Percentiles rank a stretch among this genome's conserved stretches.
phyloP scores from a whole-genome alignment of 2,113 vertebrate genomes.

The Corythoichthys haematopterus region DNA sequence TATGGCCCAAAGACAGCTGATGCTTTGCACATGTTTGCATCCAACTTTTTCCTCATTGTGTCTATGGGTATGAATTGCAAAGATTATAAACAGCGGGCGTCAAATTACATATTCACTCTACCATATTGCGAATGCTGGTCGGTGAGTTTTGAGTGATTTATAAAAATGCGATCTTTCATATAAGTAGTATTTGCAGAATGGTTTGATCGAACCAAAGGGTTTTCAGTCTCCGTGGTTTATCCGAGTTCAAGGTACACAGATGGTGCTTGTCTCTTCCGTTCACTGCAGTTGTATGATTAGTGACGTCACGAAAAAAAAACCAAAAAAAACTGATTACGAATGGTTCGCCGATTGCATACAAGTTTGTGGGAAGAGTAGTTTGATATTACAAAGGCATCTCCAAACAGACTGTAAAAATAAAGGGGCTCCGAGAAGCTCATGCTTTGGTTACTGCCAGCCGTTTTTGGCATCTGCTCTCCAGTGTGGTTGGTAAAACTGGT shows the following conservation, averaged over 20 bases:
- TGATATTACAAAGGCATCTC: constrained; percentile 66
- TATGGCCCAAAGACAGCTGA: constrained; percentile 59
- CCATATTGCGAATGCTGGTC: background rate
- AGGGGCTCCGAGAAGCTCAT: constrained; percentile 65
- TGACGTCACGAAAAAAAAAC: constrained; percentile 5
- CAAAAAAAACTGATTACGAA: background rate
- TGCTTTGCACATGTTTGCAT: constrained; percentile 54
- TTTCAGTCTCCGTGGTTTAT: background rate
- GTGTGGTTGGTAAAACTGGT: constrained; percentile 66
- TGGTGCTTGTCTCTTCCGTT: background rate
- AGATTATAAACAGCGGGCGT: background rate
- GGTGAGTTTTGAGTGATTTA: background rate
- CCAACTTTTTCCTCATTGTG: constrained; percentile 41
- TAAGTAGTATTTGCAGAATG: background rate
- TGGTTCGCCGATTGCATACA: background rate
- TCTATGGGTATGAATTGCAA: constrained; percentile 29
- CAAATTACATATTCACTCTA: background rate
- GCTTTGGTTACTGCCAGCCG: constrained; percentile 51
- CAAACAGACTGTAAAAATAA: constrained; percentile 66
- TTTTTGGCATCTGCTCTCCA: constrained; percentile 49
- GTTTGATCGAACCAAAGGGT: background rate
- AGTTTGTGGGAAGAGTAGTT: constrained; percentile 66
- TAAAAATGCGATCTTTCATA: background rate
- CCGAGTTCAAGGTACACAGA: background rate
- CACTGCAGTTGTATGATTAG: background rate